Evolutionary conservation across 2,888 invertebrate genomes (phyloP), one percentile per base, ranked within the genome.

Genomic region (Tortrix viridana): DNA sequence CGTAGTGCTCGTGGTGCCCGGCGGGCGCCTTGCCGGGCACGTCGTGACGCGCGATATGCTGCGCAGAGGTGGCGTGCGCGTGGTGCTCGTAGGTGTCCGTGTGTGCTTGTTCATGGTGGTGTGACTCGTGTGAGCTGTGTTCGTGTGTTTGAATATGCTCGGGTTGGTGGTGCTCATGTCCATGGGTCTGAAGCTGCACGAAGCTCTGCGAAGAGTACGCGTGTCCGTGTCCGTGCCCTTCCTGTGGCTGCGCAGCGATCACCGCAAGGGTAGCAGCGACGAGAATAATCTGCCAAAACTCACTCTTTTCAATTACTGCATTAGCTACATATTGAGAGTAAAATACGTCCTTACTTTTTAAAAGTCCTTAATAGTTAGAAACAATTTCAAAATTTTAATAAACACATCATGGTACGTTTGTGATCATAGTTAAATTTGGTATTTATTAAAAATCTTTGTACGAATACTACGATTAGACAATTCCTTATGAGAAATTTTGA

Each of bases 121-220:
- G 65, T 3, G 50, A 44, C 20, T 59, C 50, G 20, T 59, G 20
- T 5, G 37, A 5, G 56, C 23, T 37, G 12, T 56, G 60, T 7
- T 54, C 37, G 19, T 55, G 14, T 9, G 44, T 37, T 16, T 46
- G 44, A 12, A 18, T 43, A 18, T 59, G 52, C 58, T n/a, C 59
- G 57, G 47, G 56, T 46, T 9, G 70, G 19, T 75, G 70, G 16
- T 75, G 71, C 43, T 72, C 66, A 44, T 66, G 65, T 23, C 71
- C 50, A 32, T 71, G 67, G 9, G 65, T 77, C 75, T 80, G 80
- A 70, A 76, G 76, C 50, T 84, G 73, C 20, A 77, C 75, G 16
- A 80, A 71, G 66, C 70, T 78, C 54, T 80, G 81, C 1, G 77
- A 80, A 1, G 81, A 84, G 43, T 71, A 69, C 2, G 76, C 80